Evolutionary conservation across 2,888 invertebrate genomes (phyloP), one percentile per base, ranked within the genome.

Genomic region (Drosophila percnosoma): DNA sequence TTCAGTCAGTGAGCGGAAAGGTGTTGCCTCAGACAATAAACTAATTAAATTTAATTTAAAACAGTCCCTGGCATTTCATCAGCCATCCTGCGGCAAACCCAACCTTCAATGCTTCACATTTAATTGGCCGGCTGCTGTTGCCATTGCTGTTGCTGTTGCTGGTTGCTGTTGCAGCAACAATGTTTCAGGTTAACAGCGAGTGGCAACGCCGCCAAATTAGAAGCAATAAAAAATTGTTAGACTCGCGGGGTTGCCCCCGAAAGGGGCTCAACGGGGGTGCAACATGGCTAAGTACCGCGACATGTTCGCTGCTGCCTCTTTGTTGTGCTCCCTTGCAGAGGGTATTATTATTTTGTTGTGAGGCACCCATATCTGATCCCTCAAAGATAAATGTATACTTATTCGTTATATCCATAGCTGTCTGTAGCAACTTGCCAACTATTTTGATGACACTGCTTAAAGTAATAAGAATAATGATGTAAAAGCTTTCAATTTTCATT

Each of bases 41-140:
- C 90, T 90, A 87, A 87, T 90, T 88, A 90, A 87, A 87, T 90
- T 88, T 88, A 87, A 90, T 90, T 90, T 82, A 88, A 87, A 85
- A 83, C 90, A 86, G 66, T 73, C 69, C 73, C 71, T 73, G 82
- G 80, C 82, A 82, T 87, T 80, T 80, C 78, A 76, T 78, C 80
- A 78, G 60, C 48, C 68, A 61, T 77, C 73, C 76, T 64, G 72
- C 63, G 77, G 67, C 65, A 67, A 64, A n/a, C 24, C 38, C 54
- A 55, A 42, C 63, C 62, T 38, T 33, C 66, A 65, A 78, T 74
- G 71, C 63, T 61, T 73, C 58, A 72, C 70, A 73, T 73, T 76
- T 81, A 79, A 79, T 82, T 81, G 82, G 76, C 72, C 81, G 78
- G 68, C 78, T 72, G 80, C 31, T 36, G 55, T 11, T 53, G 60